A percentile compares a stretch with the other conserved stretches of the same genome.
These are phyloP conservation scores for Panagrolaimus sp. DNA, from an alignment of 1,140 invertebrate species.

Conservation along the genomic window DNA sequence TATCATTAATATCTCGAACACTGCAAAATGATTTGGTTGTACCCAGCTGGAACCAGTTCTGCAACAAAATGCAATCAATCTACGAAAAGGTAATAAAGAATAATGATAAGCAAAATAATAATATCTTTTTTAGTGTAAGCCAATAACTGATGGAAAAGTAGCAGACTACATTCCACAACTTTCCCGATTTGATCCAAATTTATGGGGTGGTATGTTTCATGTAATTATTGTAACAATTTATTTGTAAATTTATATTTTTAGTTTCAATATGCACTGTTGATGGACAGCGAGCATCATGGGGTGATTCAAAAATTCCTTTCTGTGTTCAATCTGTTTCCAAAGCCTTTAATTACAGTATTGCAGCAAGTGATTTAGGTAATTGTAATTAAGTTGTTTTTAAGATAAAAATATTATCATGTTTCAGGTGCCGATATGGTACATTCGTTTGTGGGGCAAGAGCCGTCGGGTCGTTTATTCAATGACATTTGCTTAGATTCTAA, in stretches of 20 bases:
- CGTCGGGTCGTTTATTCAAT: slow-evolving; percentile 90
- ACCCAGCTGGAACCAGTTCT: slow-evolving; percentile 35
- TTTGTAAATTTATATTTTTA: no score
- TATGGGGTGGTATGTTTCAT: slow-evolving; percentile 51
- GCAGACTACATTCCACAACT: slow-evolving; percentile 57
- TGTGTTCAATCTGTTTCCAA: slow-evolving; percentile 64
- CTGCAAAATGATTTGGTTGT: slow-evolving; percentile 45
- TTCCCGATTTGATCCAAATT: slow-evolving; percentile 58
- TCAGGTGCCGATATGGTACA: slow-evolving; percentile 44
- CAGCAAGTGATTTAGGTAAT: slow-evolving; percentile 36
- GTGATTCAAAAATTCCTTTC: slow-evolving; percentile 48
- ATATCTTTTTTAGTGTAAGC: slow-evolving; percentile 24
- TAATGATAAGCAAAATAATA: not conserved
- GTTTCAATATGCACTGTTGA: slow-evolving; percentile 62
- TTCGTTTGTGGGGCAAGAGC: slow-evolving; percentile 86
- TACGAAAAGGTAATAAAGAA: slow-evolving; percentile 28
- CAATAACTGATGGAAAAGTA: slow-evolving; percentile 44
- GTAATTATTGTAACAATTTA: no score
- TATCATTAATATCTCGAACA: slow-evolving; percentile 37
- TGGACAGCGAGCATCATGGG: slow-evolving; percentile 58
- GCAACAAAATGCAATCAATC: slow-evolving; percentile 37
- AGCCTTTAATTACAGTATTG: slow-evolving; percentile 72
- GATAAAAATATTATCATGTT: no score
- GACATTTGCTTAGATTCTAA: slow-evolving; percentile 78
- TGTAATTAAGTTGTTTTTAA: no score